Conservation (phyloP, 2,888 invertebrate genomes). For the Ceratothoa steindachneri region DNA sequence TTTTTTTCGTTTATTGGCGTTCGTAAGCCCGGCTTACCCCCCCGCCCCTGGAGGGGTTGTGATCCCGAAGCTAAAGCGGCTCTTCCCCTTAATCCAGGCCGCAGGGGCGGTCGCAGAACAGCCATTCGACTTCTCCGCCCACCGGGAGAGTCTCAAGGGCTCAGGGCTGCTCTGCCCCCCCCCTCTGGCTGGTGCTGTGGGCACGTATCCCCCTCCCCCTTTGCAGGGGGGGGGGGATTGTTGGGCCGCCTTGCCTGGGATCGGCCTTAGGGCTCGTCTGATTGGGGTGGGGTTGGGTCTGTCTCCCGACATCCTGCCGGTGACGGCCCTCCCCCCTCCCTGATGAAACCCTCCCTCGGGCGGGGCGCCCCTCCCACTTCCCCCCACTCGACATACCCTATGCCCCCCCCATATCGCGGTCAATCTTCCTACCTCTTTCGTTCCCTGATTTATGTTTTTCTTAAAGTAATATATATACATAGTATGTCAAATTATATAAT, state of each 20-base stretch:
- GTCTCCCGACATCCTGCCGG: background rate
- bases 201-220: no score
- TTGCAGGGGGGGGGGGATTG: slow-evolving; percentile 26
- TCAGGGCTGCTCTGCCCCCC: slow-evolving; percentile 48
- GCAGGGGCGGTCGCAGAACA: slow-evolving; percentile 47
- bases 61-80: slow-evolving; percentile 4
- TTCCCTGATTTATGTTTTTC: no score
- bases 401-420: no score
- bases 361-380: background rate
- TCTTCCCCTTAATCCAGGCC: slow-evolving; percentile 38
- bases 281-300: no score
- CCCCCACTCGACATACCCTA: background rate
- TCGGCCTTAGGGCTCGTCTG: no score
- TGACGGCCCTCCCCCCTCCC: background rate
- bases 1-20: background rate
- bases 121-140: slow-evolving; percentile 44
- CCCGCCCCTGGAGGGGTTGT: slow-evolving; percentile 20
- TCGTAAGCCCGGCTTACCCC: no score
- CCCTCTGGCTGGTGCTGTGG: slow-evolving; percentile 27
- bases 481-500: no score
- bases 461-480: no score
- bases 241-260: background rate
- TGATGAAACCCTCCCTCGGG: background rate
- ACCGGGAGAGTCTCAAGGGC: slow-evolving; percentile 47
- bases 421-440: no score